Evolutionary conservation across 2,797 vertebrate species (phyloP), one percentile per base, ranked within the genome.

Genomic region (Pogonophryne albipinna): DNA sequence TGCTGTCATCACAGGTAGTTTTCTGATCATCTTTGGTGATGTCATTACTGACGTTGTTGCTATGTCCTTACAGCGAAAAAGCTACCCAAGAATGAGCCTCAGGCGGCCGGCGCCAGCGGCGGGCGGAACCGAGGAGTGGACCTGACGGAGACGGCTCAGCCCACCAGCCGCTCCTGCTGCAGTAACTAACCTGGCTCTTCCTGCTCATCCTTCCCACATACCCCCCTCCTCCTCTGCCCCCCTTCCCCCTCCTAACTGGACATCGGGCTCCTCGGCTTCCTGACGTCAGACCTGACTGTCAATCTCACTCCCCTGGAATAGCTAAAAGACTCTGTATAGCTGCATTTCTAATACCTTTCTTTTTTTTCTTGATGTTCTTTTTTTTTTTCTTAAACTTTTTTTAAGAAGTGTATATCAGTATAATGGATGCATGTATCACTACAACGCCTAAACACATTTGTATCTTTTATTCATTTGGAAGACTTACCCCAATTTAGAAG

Each of bases 81-180:
- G 80, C 92, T 99, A 83, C 98, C 98, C 66, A 99, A 99, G 95
- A 99, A 94, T 52, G 98, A 99, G 94, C 96, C 97, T 84, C 97
- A 97, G 84, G 95, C 95, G 42, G 82, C 95, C 61, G 96, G 96
- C 79, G 86, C 94, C 66, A 96, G 83, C 91, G 94, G 96, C 65
- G 92, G 95, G 62, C 95, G 97, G 93, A 97, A 94, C 95, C 95
- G 96, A 91, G 97, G 97, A 52, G 98, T 98, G 94, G 97, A 99
- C 92, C 97, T 99, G 92, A 97, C 97, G 46, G 98, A 99, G 94
- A 95, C 97, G 50, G 95, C 97, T 71, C 98, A 98, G 89, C 96
- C 96, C 89, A 91, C 95, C 93, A 97, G 97, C 95, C 96, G 96
- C 82, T 92, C 97, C 91, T 99, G 97, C 94, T 99, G 97, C 95